A percentile compares a stretch with the other conserved stretches of the same genome.
Conservation (phyloP, 2,113 vertebrate species). For the Catharus fuscescens region DNA sequence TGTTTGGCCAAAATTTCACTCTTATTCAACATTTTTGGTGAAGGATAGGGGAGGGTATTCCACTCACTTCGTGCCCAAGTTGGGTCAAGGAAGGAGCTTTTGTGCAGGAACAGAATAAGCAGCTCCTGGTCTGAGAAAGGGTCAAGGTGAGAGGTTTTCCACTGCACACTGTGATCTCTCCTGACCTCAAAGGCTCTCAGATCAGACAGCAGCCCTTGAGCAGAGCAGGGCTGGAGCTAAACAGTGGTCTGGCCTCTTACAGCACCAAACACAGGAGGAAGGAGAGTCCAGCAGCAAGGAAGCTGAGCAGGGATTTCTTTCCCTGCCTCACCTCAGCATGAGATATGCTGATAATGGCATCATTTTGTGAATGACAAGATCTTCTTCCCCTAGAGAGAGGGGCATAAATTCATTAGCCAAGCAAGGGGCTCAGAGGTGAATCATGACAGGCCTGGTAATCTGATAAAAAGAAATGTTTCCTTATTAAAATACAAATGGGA, state of each 20-base stretch:
- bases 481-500: conserved; percentile 39
- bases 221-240: not conserved
- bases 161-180: not conserved
- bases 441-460: conserved; percentile 19
- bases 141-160: not conserved
- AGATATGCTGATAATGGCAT: not conserved
- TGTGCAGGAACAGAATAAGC: not conserved
- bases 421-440: not conserved
- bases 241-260: not conserved
- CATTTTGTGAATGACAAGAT: conserved; percentile 35
- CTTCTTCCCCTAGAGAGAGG: not conserved
- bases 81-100: not conserved
- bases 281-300: not conserved
- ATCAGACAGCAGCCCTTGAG: not conserved
- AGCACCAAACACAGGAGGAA: not conserved
- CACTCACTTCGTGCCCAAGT: accelerated
- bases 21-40: not conserved
- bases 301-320: not conserved
- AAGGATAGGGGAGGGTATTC: not conserved
- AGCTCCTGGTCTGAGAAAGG: not conserved
- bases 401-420: conserved; percentile 48
- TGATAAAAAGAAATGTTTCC: conserved; percentile 4
- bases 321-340: not conserved
- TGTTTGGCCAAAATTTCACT: not conserved
- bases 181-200: not conserved